Conservation (phyloP, 2,888 invertebrate genomes). For the Nomada lathburiana region DNA sequence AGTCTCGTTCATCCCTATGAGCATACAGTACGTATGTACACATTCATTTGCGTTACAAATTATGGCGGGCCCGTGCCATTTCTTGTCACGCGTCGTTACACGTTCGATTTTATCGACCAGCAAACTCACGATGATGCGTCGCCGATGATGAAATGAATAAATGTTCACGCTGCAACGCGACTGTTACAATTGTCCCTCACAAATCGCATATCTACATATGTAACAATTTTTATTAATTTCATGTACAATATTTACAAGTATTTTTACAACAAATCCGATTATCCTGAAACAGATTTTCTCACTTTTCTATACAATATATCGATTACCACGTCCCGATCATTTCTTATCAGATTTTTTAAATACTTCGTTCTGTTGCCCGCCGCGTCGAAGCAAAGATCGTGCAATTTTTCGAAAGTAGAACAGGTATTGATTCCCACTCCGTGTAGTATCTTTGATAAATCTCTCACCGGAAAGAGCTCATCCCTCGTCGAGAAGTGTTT, state of each 20-base stretch:
- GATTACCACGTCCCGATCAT: conserved; percentile 59
- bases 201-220: not conserved
- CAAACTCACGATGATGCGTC: not conserved
- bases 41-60: conserved; percentile 35
- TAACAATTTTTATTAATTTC: no score
- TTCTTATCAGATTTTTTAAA: conserved; percentile 74
- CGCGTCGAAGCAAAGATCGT: conserved; percentile 66
- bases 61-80: conserved; percentile 17
- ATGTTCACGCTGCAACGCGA: not conserved
- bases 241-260: no score
- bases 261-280: no score
- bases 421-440: conserved; percentile 62
- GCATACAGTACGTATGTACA: not conserved
- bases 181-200: not conserved
- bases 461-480: conserved; percentile 75
- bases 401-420: conserved; percentile 61
- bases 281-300: conserved; percentile 44
- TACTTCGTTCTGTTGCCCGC: conserved; percentile 75
- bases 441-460: conserved; percentile 62
- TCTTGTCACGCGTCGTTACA: conserved; percentile 18
- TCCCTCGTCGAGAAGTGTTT: conserved; percentile 69
- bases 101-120: conserved; percentile 1
- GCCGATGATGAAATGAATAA: conserved; percentile 13
- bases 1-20: conserved; percentile 9
- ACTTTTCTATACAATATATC: conserved; percentile 70